These are phyloP conservation scores for Biston stratarius DNA, from an alignment of 2,888 invertebrate species.

Conservation along the genomic window DNA sequence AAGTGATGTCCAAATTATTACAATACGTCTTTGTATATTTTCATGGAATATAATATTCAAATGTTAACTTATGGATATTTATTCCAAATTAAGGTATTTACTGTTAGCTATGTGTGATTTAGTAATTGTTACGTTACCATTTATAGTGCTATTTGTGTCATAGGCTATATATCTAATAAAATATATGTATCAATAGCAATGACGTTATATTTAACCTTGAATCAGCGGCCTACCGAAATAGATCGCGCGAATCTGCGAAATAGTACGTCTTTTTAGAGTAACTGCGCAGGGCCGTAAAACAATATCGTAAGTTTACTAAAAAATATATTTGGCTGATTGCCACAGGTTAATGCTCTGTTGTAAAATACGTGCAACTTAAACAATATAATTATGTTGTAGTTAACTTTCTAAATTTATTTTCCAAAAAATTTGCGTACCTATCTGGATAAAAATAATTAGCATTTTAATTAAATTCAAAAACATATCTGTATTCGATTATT, in stretches of 20 bases:
- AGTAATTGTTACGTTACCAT: constrained; percentile 15
- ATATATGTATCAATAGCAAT: constrained; percentile 23
- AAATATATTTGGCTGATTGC: constrained; percentile 13
- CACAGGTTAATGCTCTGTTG: constrained; percentile 28
- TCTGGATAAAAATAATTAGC: not conserved
- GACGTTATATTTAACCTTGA: constrained; percentile 49
- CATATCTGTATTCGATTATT: not conserved
- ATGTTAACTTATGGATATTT: constrained; percentile 35
- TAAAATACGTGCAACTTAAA: not conserved
- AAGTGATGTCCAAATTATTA: constrained; percentile 10
- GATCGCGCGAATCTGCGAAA: constrained; percentile 46
- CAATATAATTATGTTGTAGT: not conserved
- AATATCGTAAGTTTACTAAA: constrained; percentile 1
- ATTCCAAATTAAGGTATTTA: constrained; percentile 39
- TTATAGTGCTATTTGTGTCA: constrained; percentile 28
- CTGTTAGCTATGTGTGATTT: constrained; percentile 16
- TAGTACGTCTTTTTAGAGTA: constrained; percentile 25
- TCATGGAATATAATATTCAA: not conserved
- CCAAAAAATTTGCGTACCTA: not conserved
- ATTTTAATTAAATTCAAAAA: not conserved
- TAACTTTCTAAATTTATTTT: not conserved
- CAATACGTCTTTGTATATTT: constrained; percentile 12
- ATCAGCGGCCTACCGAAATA: constrained; percentile 50
- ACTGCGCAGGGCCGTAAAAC: constrained; percentile 5
- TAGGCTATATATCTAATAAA: constrained; percentile 11